Conservation (phyloP, 2,888 invertebrate genomes). For the Bellardia pandia region DNA sequence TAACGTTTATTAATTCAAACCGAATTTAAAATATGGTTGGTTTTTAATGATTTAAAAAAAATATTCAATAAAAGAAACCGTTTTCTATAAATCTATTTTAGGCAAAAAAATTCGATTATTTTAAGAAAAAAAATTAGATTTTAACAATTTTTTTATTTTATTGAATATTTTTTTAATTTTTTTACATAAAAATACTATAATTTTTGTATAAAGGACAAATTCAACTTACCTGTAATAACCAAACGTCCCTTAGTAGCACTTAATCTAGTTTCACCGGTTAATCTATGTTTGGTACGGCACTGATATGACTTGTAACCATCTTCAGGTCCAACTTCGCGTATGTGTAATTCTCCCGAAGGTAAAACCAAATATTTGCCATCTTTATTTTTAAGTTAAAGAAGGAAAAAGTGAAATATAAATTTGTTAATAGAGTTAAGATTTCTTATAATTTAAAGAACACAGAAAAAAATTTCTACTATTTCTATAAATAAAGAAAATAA, state of each 20-base stretch:
- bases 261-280: constrained; percentile 95
- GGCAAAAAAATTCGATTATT: no score
- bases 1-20: no score
- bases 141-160: neutral
- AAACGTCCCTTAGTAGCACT: constrained; percentile 97
- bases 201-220: constrained; percentile 38
- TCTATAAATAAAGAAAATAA: constrained; percentile 37
- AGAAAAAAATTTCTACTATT: constrained; percentile 39
- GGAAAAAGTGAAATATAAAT: constrained; percentile 37
- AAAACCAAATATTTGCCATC: constrained; percentile 98
- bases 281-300: constrained; percentile 95
- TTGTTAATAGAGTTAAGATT: constrained; percentile 22
- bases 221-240: constrained; percentile 96
- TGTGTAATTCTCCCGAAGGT: constrained; percentile 97
- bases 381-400: constrained; percentile 82
- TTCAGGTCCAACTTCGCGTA: constrained; percentile 96
- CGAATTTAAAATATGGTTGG: constrained; percentile 31
- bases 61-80: constrained; percentile 35
- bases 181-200: neutral
- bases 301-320: constrained; percentile 97
- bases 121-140: no score
- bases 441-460: constrained; percentile 2
- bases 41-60: constrained; percentile 27
- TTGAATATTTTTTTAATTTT: constrained; percentile 39
- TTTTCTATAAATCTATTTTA: no score